Percentiles rank a stretch among this genome's conserved stretches.
These are phyloP conservation scores for Telmatochromis sp. DNA, from an alignment of 2,113 vertebrate species.

Conservation along the genomic window DNA sequence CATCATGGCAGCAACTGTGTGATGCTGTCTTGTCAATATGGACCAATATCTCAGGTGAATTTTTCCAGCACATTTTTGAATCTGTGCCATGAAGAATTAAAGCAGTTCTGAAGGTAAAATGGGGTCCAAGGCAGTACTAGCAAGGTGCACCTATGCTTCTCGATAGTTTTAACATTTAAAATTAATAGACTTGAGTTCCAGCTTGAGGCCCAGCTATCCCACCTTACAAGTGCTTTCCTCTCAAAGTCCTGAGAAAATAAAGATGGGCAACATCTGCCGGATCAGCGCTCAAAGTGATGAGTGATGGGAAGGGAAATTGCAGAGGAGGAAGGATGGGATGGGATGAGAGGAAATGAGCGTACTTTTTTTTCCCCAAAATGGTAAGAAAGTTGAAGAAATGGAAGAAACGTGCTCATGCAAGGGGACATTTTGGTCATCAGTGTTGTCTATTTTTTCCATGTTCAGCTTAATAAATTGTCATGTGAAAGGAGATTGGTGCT, in stretches of 20 bases:
- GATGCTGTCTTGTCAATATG: neutral
- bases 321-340: constrained; percentile 30
- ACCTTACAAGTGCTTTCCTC: neutral
- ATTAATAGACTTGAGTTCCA: neutral
- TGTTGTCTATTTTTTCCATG: neutral
- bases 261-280: neutral
- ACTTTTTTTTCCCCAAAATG: neutral
- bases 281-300: constrained; percentile 10
- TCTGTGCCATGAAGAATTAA: neutral
- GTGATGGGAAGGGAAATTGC: constrained; percentile 12
- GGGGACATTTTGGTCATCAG: neutral
- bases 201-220: neutral
- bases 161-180: neutral
- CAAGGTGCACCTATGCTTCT: neutral
- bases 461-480: neutral
- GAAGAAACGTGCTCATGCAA: neutral
- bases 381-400: constrained; percentile 3
- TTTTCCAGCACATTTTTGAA: neutral
- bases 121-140: neutral
- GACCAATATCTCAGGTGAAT: neutral
- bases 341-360: constrained; percentile 21
- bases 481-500: neutral
- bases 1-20: neutral
- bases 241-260: constrained; percentile 21
- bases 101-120: neutral